Conservation (phyloP, 1,140 invertebrate species). For the Armadillidium nasatum region DNA sequence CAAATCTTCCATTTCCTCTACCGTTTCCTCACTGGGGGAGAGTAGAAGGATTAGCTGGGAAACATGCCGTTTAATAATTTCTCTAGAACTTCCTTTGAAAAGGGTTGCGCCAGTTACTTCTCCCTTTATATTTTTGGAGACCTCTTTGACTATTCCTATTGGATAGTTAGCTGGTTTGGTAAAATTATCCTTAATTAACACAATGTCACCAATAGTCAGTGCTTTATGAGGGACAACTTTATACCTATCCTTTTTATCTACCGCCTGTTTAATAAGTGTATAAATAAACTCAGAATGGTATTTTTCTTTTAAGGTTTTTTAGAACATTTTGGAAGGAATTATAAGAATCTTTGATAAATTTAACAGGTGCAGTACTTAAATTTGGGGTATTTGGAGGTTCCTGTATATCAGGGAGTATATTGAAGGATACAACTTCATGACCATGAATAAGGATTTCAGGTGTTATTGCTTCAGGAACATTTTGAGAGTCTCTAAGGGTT, state of each 20-base stretch:
- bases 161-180: background rate
- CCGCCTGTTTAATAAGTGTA: background rate
- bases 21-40: too few relatives aligned
- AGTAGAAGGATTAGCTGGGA: background rate
- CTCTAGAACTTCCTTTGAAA: constrained; percentile 11
- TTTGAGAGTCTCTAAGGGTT: background rate
- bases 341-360: background rate
- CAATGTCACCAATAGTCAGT: background rate
- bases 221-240: background rate
- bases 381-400: background rate
- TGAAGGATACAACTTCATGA: background rate
- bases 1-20: too few relatives aligned
- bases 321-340: background rate
- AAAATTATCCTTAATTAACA: constrained; percentile 8
- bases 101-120: constrained; percentile 8
- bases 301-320: background rate
- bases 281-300: constrained; percentile 10
- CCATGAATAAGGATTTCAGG: constrained; percentile 14
- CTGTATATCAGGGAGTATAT: constrained; percentile 5
- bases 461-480: background rate
- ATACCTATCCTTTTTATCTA: background rate
- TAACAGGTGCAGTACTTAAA: background rate
- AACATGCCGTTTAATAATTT: constrained; percentile 1
- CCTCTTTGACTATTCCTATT: background rate
- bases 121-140: background rate